Evolutionary conservation across 2,888 invertebrate species (phyloP), one percentile per base, ranked within the genome.

Genomic region (Nephrotoma guestfalica): DNA sequence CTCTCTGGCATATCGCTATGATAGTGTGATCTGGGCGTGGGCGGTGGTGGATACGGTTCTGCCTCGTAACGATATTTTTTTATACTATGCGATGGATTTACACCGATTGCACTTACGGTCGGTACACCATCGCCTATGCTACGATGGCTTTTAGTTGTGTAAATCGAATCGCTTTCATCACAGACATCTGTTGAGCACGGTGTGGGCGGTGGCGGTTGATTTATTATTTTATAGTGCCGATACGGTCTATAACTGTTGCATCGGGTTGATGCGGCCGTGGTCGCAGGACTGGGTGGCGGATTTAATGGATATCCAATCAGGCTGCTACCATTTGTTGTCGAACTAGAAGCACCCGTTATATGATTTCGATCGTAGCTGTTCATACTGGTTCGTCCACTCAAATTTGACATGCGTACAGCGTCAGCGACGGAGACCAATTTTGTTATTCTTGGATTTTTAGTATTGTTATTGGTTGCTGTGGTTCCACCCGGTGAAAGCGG

Each of bases 171-270:
- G 41, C 96, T 96, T 91, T 97, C 97, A 90, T 97, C 97, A 89
- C 97, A 98, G 88, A 98, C 96, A 89, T 98, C 98, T 47, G 98
- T 98, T 88, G 97, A 97, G 90, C 97, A 98, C 0, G 98, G 98
- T 40, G 98, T 98, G 11, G 98, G 98, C 41, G 98, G 98, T 6
- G 98, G 98, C 0, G 97, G 96, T 90, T 96, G 96, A 92, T 95
- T 95, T 88, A 96, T 95, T 88, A 94, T 93, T 88, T 94, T 92
- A 91, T 96, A 96, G 91, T 96, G 95, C 41, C 96, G 93, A 91
- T 96, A 96, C 1, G 96, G 95, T 87, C 95, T 93, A 86, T 96
- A 95, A 89, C 93, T 94, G 88, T 93, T 93, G 45, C 90, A 91
- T 87, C 92, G 88, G 5, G 93, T 93, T 0, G 93, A 93, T 86